Percentiles rank a stretch among this genome's conserved stretches.
phyloP scores from a whole-genome alignment of 2,113 vertebrate species.

The Charina bottae region DNA sequence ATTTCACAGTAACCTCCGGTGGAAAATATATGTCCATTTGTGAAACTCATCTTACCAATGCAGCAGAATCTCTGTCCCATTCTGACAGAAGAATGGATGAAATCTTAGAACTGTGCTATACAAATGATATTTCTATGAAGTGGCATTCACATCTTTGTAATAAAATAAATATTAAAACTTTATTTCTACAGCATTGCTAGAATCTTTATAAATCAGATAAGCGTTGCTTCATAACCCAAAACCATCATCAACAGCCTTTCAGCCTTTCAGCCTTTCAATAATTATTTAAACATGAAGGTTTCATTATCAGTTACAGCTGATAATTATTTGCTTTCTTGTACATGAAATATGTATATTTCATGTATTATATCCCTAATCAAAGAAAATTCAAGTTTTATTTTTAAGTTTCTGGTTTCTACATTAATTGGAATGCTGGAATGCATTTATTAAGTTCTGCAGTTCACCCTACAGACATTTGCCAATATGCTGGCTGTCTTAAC shows the following conservation, averaged over 20 bases:
- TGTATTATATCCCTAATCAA: no score
- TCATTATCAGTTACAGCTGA: constrained; percentile 24
- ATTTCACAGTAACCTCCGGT: neutral
- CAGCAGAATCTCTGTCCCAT: neutral
- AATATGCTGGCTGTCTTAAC: constrained; percentile 70
- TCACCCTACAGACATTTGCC: constrained; percentile 71
- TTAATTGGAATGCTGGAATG: constrained; percentile 63
- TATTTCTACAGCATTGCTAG: neutral
- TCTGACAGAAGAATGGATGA: neutral
- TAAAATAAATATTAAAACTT: neutral
- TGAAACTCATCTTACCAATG: neutral
- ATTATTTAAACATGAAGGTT: constrained; percentile 26
- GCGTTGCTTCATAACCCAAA: neutral
- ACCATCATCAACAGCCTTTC: neutral
- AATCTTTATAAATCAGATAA: neutral
- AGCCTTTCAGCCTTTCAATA: neutral
- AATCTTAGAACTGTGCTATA: neutral
- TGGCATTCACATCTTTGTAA: neutral
- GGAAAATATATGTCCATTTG: neutral
- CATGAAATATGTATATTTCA: neutral
- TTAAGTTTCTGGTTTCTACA: constrained; percentile 19
- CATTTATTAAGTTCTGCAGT: constrained; percentile 71
- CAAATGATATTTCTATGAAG: neutral
- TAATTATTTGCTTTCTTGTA: neutral
- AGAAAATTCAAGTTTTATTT: neutral